Evolutionary conservation across 2,888 invertebrate genomes (phyloP), one percentile per base, ranked within the genome.

Genomic region (Alentia gelatinosa): DNA sequence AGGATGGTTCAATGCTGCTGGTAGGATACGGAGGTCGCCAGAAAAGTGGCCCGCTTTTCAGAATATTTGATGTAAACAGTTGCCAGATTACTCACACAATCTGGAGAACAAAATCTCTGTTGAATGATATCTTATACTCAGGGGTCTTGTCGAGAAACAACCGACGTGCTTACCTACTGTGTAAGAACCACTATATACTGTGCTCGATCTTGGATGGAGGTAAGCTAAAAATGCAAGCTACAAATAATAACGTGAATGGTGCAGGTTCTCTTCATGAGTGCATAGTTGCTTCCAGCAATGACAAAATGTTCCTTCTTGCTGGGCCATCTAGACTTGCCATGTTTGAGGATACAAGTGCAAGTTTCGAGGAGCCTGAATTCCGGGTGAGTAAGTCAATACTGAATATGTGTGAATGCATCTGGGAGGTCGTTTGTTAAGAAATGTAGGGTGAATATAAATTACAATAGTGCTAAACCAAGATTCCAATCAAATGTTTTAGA

Each of bases 131-230:
- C 1, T 33, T 90, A 7, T 74, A 39, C 74, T 33, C 74, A 37
- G 68, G 90, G 15, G 35, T 19, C n/a, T 33, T 90, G 3, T 74
- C 90, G 1, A 39, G 33, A 35, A 75, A 90, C 90, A 90, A 90
- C 23, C 23, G 74, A 1, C 68, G 90, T 5, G 90, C 75, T 15
- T 90, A 74, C 74, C 42, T 90, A 7, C 35, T 90, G 74, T 74
- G 74, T 23, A 90, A 90, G 42, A 74, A 37, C 12, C 74, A 74
- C 68, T 75, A 26, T 40, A 42, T 74, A 5, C 30, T 90, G n/a
- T 90, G 40, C 74, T 40, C 68, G n/a, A 19, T 90, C 1, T 42
- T 47, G 12, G 47, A 68, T n/a, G 68, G 42, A 23, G 35, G 39
- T n/a, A 26, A 40, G 1, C 0, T 19, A 12, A 42, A 75, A 19